Evolutionary conservation across 1,140 invertebrate genomes (phyloP), one percentile per base, ranked within the genome.

Genomic region (Coelopa frigida): DNA sequence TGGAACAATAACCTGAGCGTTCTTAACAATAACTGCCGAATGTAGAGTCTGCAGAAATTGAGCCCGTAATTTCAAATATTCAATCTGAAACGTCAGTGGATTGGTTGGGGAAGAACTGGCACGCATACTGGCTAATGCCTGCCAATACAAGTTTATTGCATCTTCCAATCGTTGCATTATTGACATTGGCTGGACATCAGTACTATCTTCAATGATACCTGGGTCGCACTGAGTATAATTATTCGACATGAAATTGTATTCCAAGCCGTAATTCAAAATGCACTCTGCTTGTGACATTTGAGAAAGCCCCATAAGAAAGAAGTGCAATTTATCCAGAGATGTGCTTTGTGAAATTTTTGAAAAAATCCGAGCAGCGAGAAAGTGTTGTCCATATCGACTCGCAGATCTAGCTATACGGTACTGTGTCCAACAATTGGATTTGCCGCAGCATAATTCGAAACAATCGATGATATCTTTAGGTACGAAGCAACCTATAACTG

Each of bases 391-490:
- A 59, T 89, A 91, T 50, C 85, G 82, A 50, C 44, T 67, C 2
- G 89, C 89, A 41, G 90, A 87, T 35, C 92, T 75, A 1, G 83
- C 89, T 38, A 96, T 83, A 54, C 87, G 78, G 68, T 94, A 96
- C 41, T 83, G 83, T 5, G 84, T 79, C 93, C 94, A 96, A 1
- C 79, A 74, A 62, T 87, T 81, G 2, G 78, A 76, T 39, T 75
- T 72, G 12, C 81, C 71, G 1, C 81, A 77, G 11, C 68, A 71
- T 11, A 55, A 50, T 17, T 79, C 65, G 20, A 84, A 72, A 3
- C 81, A 77, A 5, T 71, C 71, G 33, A 82, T 62, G 4, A 87
- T 71, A 1, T 78, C 76, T 32, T 75, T 72, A 0, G 67, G 68
- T 14, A 76, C 65, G 22, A 70, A 72, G 6, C 71, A 64, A 10